phyloP scores from a whole-genome alignment of 2,888 invertebrate species.

The Fragum fragum region DNA sequence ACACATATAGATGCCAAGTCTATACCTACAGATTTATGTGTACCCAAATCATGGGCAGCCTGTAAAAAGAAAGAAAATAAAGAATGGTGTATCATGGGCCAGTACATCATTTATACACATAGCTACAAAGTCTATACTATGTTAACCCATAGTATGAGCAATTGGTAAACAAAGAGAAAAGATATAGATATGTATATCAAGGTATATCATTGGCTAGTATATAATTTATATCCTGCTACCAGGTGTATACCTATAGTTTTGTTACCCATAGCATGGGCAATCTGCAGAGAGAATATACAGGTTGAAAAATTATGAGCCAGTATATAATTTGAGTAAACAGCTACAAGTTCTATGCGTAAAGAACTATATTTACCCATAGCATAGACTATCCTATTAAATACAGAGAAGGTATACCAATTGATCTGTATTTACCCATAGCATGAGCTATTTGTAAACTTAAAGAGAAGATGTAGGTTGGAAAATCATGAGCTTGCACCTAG shows the following conservation, averaged over 20 bases:
- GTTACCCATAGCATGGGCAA: too few relatives aligned
- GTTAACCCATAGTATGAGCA: constrained; percentile 92
- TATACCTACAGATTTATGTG: constrained; percentile 95
- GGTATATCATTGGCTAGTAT: too few relatives aligned
- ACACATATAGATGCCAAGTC: constrained; percentile 99
- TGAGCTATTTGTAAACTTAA: too few relatives aligned
- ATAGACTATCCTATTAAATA: too few relatives aligned
- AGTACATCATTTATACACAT: constrained; percentile 99
- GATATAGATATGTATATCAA: too few relatives aligned
- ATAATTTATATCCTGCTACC: too few relatives aligned
- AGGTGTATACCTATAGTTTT: too few relatives aligned
- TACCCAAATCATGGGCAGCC: constrained; percentile 89
- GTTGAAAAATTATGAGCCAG: constrained; percentile 97
- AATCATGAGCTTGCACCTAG: constrained; percentile 99
- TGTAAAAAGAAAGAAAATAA: too few relatives aligned
- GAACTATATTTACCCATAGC: constrained; percentile 92
- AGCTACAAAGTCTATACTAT: constrained; percentile 97
- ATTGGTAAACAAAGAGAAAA: constrained; percentile 89
- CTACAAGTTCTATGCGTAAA: constrained; percentile 97
- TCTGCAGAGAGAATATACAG: too few relatives aligned
- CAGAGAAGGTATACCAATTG: too few relatives aligned
- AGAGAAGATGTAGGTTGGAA: too few relatives aligned
- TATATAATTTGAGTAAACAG: constrained; percentile 99
- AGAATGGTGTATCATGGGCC: constrained; percentile 97
- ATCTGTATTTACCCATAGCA: too few relatives aligned